These are phyloP conservation scores for Sesamia nonagrioides DNA, from an alignment of 1,140 invertebrate species.

Conservation along the genomic window DNA sequence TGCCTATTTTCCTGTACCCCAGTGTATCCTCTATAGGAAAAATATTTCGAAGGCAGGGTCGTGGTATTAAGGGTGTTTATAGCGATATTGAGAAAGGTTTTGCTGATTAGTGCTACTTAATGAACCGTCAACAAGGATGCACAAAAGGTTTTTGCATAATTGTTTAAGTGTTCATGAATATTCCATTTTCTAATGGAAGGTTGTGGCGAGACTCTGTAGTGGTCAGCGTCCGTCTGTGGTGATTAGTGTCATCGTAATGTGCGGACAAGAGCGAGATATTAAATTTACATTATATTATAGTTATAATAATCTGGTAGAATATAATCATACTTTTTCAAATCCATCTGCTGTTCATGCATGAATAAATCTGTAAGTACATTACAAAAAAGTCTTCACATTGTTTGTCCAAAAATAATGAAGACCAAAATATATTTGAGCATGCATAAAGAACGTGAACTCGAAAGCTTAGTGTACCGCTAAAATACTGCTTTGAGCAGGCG, in stretches of 20 bases:
- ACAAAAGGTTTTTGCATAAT: background rate
- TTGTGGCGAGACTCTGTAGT: background rate
- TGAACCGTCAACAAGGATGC: constrained; percentile 32
- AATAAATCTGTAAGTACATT: no score
- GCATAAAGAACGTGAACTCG: background rate
- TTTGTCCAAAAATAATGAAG: constrained; percentile 4
- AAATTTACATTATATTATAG: background rate
- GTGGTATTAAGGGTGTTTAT: constrained; percentile 9
- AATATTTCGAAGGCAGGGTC: constrained; percentile 32
- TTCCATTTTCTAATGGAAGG: background rate
- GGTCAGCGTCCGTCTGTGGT: background rate
- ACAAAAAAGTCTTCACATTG: no score
- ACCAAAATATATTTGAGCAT: constrained; percentile 5
- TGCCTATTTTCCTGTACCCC: background rate
- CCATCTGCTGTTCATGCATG: no score
- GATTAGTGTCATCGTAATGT: background rate
- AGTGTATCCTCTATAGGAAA: constrained; percentile 3
- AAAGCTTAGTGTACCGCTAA: constrained; percentile 4
- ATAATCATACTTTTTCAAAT: no score
- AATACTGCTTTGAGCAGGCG: background rate
- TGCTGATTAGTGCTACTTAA: constrained; percentile 24
- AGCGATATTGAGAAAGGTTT: background rate
- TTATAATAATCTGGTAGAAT: no score
- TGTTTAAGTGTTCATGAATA: constrained; percentile 20
- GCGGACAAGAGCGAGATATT: background rate